Percentiles rank a stretch among this genome's conserved stretches.
phyloP scores from a whole-genome alignment of 2,797 vertebrate species.

The Merluccius polli region DNA sequence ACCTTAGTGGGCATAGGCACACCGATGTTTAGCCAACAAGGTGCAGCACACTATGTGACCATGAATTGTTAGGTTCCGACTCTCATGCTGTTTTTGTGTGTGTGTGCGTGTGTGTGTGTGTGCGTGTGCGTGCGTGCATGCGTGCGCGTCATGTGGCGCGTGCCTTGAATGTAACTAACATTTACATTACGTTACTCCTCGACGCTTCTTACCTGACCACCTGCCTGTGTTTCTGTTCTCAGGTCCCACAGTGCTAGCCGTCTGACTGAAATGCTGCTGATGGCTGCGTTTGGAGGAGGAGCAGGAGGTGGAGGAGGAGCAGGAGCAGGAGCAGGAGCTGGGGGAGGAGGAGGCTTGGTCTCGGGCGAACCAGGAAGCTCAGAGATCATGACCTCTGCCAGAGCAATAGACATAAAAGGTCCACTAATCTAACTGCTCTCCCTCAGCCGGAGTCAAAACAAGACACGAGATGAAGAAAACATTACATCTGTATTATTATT shows the following conservation, averaged over 20 bases:
- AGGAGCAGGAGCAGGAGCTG: constrained; percentile 77
- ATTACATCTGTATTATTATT: not conserved
- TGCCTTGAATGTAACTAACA: too few relatives aligned
- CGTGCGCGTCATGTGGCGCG: not conserved
- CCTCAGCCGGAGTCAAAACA: too few relatives aligned
- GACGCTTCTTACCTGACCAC: not conserved
- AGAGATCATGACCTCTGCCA: constrained; percentile 86
- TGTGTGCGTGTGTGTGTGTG: too few relatives aligned
- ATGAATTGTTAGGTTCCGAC: too few relatives aligned
- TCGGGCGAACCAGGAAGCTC: constrained; percentile 78
- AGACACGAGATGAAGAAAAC: not conserved
- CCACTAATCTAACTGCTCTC: not conserved
- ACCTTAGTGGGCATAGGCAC: too few relatives aligned
- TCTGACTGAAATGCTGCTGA: constrained; percentile 91
- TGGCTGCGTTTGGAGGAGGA: constrained; percentile 90
- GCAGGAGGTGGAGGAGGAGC: constrained; percentile 74
- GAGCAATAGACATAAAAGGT: constrained; percentile 87
- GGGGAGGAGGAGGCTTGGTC: constrained; percentile 74
- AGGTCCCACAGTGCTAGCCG: constrained; percentile 91
- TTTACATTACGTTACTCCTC: not conserved
- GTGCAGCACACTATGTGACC: too few relatives aligned
- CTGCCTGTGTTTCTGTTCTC: not conserved
- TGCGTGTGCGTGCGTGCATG: not conserved
- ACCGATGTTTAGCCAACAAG: too few relatives aligned
- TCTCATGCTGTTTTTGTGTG: too few relatives aligned